phyloP scores from a whole-genome alignment of 2,888 invertebrate species.

The Tinea trinotella region DNA sequence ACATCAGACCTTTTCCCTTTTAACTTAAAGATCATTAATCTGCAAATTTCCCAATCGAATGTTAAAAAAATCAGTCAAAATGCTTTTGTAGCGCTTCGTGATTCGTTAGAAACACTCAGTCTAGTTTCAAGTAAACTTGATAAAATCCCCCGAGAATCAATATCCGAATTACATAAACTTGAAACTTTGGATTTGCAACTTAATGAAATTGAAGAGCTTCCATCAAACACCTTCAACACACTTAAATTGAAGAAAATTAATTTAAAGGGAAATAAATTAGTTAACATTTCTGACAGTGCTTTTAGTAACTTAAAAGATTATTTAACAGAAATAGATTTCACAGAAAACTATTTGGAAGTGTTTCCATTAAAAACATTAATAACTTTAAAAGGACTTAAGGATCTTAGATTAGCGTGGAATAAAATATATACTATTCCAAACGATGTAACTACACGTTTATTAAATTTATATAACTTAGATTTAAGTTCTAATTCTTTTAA shows the following conservation, averaged over 20 bases:
- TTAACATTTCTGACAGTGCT: conserved; percentile 86
- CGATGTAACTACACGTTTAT: conserved; percentile 79
- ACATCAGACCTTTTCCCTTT: conserved; percentile 83
- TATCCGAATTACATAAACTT: conserved; percentile 78
- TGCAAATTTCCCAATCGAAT: conserved; percentile 84
- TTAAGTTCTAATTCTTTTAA: conserved; percentile 89
- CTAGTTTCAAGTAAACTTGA: conserved; percentile 82
- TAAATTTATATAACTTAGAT: conserved; percentile 83
- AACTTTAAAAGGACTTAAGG: conserved; percentile 79
- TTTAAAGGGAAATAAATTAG: conserved; percentile 87
- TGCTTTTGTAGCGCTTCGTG: conserved; percentile 77
- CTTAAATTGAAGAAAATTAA: conserved; percentile 85
- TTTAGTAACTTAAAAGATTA: conserved; percentile 83
- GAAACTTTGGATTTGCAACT: conserved; percentile 87
- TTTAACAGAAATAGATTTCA: conserved; percentile 86
- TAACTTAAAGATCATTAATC: conserved; percentile 77
- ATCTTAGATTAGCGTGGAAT: conserved; percentile 85
- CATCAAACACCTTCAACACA: conserved; percentile 88
- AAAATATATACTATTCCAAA: conserved; percentile 84
- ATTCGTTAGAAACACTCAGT: conserved; percentile 81
- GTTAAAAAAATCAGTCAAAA: conserved; percentile 79
- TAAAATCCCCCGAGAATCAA: conserved; percentile 83
- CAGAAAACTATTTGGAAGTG: conserved; percentile 86
- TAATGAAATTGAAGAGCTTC: conserved; percentile 86
- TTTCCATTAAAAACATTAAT: conserved; percentile 87